phyloP scores from a whole-genome alignment of 2,113 vertebrate species.

The Melanerpes aurifrons region DNA sequence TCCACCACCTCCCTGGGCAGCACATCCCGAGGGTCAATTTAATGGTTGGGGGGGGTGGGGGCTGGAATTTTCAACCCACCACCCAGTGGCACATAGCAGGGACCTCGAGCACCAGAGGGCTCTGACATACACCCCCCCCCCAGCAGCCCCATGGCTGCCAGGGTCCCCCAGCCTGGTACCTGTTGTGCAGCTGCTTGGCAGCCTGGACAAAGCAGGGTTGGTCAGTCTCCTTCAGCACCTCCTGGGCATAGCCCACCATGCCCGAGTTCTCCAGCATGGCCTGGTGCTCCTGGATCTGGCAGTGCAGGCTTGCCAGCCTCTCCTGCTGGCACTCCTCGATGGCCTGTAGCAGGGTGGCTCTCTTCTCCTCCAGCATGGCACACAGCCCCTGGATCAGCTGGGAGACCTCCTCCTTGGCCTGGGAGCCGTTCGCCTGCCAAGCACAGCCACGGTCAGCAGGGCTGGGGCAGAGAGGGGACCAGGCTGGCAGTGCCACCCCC shows the following conservation, averaged over 20 bases:
- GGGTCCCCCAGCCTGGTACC: slow-evolving; percentile 67
- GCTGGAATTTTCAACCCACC: too few relatives aligned
- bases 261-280: slow-evolving; percentile 91
- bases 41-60: too few relatives aligned
- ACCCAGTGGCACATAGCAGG: fast-evolving
- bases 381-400: slow-evolving; percentile 87
- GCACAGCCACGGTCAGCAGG: background rate
- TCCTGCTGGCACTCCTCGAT: slow-evolving; percentile 86
- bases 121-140: too few relatives aligned
- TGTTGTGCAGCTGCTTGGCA: slow-evolving; percentile 90
- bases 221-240: slow-evolving; percentile 94
- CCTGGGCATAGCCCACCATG: slow-evolving; percentile 91
- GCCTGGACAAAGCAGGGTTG: slow-evolving; percentile 95
- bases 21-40: too few relatives aligned
- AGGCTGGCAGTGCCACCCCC: background rate
- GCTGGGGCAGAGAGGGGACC: background rate
- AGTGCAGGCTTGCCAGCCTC: slow-evolving; percentile 79
- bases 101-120: fast-evolving
- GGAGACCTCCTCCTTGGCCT: slow-evolving; percentile 87
- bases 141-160: fast-evolving
- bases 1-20: too few relatives aligned
- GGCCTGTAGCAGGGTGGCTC: slow-evolving; percentile 79
- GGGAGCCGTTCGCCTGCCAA: slow-evolving; percentile 84
- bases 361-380: slow-evolving; percentile 85
- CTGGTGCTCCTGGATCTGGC: slow-evolving; percentile 87